Percentiles rank a stretch among this genome's conserved stretches.
Evolutionary conservation across 2,113 vertebrate genomes (phyloP).

Genomic region (Promerops cafer): DNA sequence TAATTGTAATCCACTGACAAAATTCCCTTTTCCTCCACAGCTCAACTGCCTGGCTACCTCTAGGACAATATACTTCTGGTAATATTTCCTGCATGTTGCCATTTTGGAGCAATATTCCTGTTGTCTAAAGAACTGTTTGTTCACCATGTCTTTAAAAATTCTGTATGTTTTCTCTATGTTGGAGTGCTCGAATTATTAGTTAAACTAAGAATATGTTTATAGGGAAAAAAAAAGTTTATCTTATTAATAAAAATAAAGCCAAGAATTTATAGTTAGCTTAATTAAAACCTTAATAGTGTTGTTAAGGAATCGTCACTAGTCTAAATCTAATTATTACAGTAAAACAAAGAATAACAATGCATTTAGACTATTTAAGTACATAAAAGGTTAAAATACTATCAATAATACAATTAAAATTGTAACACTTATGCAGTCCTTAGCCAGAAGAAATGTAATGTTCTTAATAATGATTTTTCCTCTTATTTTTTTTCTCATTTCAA

Average conservation of each 20-base stretch:
- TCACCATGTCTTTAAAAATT: neutral
- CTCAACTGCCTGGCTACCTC: neutral
- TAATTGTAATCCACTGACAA: neutral
- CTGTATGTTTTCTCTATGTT: neutral
- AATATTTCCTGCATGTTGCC: neutral
- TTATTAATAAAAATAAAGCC: neutral
- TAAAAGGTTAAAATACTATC: neutral
- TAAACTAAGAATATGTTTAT: neutral
- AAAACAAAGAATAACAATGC: neutral
- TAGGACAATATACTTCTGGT: neutral
- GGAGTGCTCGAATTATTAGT: neutral
- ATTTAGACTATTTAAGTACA: neutral
- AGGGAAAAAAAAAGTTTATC: fast-evolving
- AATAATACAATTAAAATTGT: neutral
- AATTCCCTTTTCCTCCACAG: neutral
- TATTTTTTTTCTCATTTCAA: neutral
- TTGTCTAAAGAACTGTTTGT: neutral
- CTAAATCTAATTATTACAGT: neutral
- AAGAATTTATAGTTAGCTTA: neutral
- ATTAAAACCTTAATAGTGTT: neutral
- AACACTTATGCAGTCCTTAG: neutral
- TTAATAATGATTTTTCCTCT: neutral
- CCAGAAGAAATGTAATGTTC: neutral
- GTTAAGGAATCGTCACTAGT: neutral
- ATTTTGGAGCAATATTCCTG: neutral